Conservation (phyloP, 2,797 vertebrate genomes). For the Phyllotis vaccarum region DNA sequence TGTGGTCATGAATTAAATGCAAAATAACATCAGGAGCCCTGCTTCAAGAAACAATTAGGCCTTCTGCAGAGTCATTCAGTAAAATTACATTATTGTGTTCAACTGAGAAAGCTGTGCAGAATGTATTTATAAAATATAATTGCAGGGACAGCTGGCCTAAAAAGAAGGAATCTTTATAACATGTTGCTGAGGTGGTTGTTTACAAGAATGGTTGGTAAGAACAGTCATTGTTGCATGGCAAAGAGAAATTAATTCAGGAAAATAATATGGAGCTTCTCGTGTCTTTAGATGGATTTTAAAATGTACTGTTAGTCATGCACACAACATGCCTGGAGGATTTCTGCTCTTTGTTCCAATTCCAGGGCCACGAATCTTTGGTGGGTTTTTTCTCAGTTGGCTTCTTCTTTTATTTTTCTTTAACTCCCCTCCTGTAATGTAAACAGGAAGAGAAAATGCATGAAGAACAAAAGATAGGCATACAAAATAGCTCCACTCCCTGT, state of each 20-base stretch:
- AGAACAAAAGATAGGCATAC: constrained; percentile 76
- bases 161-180: constrained; percentile 82
- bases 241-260: constrained; percentile 78
- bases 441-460: constrained; percentile 65
- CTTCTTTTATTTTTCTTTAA: constrained; percentile 77
- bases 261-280: constrained; percentile 78
- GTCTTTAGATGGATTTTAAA: constrained; percentile 76
- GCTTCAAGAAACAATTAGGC: constrained; percentile 84
- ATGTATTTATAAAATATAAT: constrained; percentile 84
- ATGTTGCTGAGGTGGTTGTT: constrained; percentile 78
- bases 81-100: constrained; percentile 83
- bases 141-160: constrained; percentile 76
- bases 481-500: constrained; percentile 73
- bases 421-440: constrained; percentile 72
- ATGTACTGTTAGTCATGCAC: constrained; percentile 63
- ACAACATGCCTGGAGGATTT: constrained; percentile 35
- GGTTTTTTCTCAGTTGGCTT: constrained; percentile 62
- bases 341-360: constrained; percentile 6
- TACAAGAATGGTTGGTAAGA: constrained; percentile 74
- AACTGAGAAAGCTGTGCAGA: constrained; percentile 78
- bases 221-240: constrained; percentile 68
- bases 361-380: constrained; percentile 39
- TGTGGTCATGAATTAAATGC: constrained; percentile 80
- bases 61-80: constrained; percentile 83
- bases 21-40: constrained; percentile 83